phyloP scores from a whole-genome alignment of 2,888 invertebrate species.

The Leptinotarsa haldemani region DNA sequence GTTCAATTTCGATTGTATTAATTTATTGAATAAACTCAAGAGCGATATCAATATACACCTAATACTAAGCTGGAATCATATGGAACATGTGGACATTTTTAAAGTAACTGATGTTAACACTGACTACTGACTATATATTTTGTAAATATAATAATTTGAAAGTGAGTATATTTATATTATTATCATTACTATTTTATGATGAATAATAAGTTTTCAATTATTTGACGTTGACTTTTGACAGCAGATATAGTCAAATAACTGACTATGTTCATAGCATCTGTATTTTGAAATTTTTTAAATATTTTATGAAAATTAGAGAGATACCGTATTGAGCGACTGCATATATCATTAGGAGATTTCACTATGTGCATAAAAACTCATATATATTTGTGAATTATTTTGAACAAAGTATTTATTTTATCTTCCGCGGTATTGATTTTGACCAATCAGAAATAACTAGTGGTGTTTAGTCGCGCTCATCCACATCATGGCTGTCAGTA shows the following conservation, averaged over 20 bases:
- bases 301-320: not conserved
- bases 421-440: constrained; percentile 50
- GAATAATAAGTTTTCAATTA: constrained; percentile 2
- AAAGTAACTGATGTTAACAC: too few relatives aligned
- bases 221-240: not conserved
- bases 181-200: too few relatives aligned
- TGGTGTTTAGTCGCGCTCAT: constrained; percentile 86
- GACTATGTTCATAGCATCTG: not conserved
- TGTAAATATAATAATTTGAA: too few relatives aligned
- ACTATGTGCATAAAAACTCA: not conserved
- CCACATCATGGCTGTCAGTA: constrained; percentile 97
- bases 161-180: too few relatives aligned
- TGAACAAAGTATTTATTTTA: constrained; percentile 17
- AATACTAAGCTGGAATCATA: too few relatives aligned
- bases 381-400: not conserved
- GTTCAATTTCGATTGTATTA: too few relatives aligned
- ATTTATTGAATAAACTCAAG: too few relatives aligned
- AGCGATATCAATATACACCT: too few relatives aligned
- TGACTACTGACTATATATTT: too few relatives aligned
- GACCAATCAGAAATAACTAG: constrained; percentile 76
- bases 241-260: not conserved
- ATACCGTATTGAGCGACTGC: not conserved
- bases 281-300: not conserved
- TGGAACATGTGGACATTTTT: too few relatives aligned
- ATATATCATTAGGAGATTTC: not conserved